Percentiles rank a stretch among this genome's conserved stretches.
Conservation (phyloP, 2,797 vertebrate species). For the Helostoma temminkii region DNA sequence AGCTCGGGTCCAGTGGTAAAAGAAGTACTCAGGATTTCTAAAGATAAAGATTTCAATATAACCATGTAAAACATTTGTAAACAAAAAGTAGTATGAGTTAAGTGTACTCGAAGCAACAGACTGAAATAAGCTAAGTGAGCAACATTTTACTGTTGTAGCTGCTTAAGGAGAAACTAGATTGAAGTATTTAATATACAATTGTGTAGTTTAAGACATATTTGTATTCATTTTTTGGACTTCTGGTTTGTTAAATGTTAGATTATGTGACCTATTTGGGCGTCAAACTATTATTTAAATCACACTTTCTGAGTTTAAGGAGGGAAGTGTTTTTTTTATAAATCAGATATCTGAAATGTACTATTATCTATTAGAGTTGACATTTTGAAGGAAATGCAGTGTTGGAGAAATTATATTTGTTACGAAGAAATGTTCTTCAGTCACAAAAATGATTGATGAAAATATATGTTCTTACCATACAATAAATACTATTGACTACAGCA, state of each 20-base stretch:
- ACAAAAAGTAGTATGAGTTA: neutral
- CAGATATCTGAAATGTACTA: neutral
- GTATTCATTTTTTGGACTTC: neutral
- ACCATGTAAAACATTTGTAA: too few species aligned
- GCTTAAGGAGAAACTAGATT: neutral
- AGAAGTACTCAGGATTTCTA: neutral
- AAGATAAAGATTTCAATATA: too few species aligned
- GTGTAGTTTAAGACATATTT: neutral
- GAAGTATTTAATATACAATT: neutral
- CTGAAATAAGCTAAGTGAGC: neutral
- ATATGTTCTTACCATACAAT: neutral
- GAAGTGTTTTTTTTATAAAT: constrained; percentile 3
- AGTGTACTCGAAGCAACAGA: neutral
- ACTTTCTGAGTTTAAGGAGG: neutral
- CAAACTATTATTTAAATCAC: neutral
- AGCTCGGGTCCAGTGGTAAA: constrained; percentile 5
- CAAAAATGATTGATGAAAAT: neutral
- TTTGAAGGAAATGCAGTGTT: neutral
- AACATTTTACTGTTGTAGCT: neutral
- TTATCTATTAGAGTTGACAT: neutral
- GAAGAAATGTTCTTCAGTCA: neutral
- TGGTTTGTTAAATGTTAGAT: neutral
- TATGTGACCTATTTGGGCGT: neutral
- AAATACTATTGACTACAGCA: neutral
- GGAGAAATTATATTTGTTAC: neutral